Evolutionary conservation across 1,140 invertebrate genomes (phyloP).

Genomic region (Panonychus citri): DNA sequence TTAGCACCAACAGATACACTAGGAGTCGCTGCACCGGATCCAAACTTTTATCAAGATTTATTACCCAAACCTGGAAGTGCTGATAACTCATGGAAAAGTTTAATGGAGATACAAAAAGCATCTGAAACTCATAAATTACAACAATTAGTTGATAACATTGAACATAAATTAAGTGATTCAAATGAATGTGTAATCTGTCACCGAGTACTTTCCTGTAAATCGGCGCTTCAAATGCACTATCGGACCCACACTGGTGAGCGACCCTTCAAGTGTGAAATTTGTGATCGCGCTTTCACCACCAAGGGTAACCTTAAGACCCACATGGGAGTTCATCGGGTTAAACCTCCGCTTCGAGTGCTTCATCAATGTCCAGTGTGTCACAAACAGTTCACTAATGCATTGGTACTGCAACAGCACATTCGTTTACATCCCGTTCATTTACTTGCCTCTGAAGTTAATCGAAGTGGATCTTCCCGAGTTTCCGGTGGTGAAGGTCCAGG

Average conservation of each 20-base stretch:
- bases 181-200: conserved; percentile 96
- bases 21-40: conserved; percentile 34
- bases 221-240: conserved; percentile 97
- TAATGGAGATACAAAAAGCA: conserved; percentile 86
- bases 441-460: conserved; percentile 34
- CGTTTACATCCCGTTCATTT: conserved; percentile 63
- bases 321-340: conserved; percentile 91
- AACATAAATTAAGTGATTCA: conserved; percentile 71
- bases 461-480: not conserved
- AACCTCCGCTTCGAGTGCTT: conserved; percentile 66
- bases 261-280: conserved; percentile 89
- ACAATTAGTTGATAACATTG: conserved; percentile 83
- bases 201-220: conserved; percentile 86
- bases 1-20: no score
- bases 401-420: conserved; percentile 85
- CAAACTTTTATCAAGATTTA: conserved; percentile 41
- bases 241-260: conserved; percentile 80
- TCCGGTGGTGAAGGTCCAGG: not conserved
- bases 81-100: conserved; percentile 84
- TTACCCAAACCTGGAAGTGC: conserved; percentile 68
- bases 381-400: conserved; percentile 83
- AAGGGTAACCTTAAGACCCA: conserved; percentile 97
- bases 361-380: conserved; percentile 96
- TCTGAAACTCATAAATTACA: conserved; percentile 73
- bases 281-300: conserved; percentile 86